Evolutionary conservation across 2,888 invertebrate genomes (phyloP), one percentile per base, ranked within the genome.

Genomic region (Drosophila phalerata): DNA sequence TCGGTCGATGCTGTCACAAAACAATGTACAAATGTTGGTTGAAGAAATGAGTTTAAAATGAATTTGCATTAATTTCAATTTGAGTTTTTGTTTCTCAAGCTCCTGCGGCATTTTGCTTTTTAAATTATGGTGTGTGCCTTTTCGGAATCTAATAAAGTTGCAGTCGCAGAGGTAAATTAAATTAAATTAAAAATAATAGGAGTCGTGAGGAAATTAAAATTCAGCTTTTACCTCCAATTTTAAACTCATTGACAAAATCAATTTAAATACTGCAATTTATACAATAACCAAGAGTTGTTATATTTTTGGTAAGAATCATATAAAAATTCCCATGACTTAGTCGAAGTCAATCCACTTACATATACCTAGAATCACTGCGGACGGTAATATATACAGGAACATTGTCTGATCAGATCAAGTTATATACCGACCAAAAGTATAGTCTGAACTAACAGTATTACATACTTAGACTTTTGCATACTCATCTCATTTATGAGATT

Each of bases 31-130:
- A 85, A 79, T 70, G 81, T 72, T 57, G 51, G 64, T 67, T 71
- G 79, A 78, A 66, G 69, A 78, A 84, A 69, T 81, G 74, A 77
- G 79, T 84, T 83, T 70, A 68, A 86, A 88, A 69, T 52, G 71
- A 84, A 86, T 86, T 86, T 86, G 72, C 73, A 86, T 85, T 86
- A 84, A 86, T 88, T 80, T 74, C 69, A 74, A 62, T 83, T 69
- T 74, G 63, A 43, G 55, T 62, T 62, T 62, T 61, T 66, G 66
- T 52, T 60, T 62, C 65, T 73, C 52, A 40, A 66, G 48, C 65
- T 65, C 74, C 62, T 61, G 74, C 30, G 64, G 66, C 57, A 62
- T 69, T 72, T 73, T 60, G 48, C 57, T 69, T 62, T 63, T 65
- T 25, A 56, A 38, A 48, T 52, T 32, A 45, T 74, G 74, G 52